Conservation (phyloP, 1,140 invertebrate genomes). For the Papilio helenus region DNA sequence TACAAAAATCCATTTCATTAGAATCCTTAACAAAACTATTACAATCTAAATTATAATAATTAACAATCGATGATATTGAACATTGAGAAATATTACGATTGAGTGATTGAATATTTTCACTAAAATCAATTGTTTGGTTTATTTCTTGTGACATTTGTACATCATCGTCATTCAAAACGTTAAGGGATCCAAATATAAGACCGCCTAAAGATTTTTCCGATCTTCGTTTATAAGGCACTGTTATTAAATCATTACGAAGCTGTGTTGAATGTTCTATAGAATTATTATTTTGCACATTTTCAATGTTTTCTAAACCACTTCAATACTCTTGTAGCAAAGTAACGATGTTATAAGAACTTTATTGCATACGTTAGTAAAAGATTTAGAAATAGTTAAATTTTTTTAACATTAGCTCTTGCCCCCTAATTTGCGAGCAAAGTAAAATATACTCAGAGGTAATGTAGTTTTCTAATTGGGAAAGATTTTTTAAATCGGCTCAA, state of each 20-base stretch:
- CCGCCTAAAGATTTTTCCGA: conserved; percentile 48
- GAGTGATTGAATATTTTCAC: conserved; percentile 43
- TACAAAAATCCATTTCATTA: conserved; percentile 48
- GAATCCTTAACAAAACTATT: conserved; percentile 31
- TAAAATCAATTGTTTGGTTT: conserved; percentile 43
- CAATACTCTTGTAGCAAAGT: background rate
- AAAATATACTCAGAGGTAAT: too few species aligned
- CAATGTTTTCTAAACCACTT: conserved; percentile 8
- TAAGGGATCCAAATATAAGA: conserved; percentile 57
- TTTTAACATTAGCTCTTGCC: too few species aligned
- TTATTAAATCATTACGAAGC: background rate
- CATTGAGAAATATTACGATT: conserved; percentile 49
- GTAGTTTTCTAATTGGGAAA: too few species aligned
- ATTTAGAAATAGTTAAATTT: too few species aligned
- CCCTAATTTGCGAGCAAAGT: too few species aligned
- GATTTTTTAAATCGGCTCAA: too few species aligned
- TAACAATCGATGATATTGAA: conserved; percentile 57
- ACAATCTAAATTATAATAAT: conserved; percentile 27
- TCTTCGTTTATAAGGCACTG: conserved; percentile 36
- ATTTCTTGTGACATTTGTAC: conserved; percentile 40
- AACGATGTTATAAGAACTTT: background rate
- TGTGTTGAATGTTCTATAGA: background rate
- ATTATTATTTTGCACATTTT: background rate
- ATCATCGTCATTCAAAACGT: conserved; percentile 60
- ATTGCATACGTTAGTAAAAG: background rate